These are phyloP conservation scores for Eumeta japonica DNA, from an alignment of 1,140 invertebrate species.

Conservation along the genomic window DNA sequence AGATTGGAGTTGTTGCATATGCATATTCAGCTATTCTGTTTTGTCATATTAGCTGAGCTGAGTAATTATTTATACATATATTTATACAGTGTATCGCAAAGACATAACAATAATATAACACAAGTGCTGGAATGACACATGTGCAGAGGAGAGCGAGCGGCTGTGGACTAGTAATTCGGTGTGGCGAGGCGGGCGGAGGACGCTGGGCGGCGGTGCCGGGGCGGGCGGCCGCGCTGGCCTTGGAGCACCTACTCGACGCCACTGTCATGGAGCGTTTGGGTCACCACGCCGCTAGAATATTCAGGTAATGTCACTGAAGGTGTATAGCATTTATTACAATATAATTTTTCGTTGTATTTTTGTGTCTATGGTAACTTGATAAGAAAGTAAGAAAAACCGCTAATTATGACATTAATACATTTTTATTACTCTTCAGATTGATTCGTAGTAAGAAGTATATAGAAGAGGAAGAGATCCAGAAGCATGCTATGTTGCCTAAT, in stretches of 20 bases:
- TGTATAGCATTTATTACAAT: conserved; percentile 3
- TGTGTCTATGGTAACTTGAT: too few species aligned
- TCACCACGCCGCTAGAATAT: conserved; percentile 81
- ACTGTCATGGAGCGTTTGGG: conserved; percentile 81
- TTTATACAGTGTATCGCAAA: too few species aligned
- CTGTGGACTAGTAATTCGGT: conserved; percentile 68
- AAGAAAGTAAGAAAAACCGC: too few species aligned
- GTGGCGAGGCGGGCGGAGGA: conserved; percentile 76
- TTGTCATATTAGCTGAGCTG: too few species aligned
- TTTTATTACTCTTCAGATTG: conserved; percentile 65
- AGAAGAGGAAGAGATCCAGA: conserved; percentile 86
- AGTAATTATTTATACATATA: too few species aligned
- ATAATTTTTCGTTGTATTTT: neutral
- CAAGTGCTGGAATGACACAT: too few species aligned
- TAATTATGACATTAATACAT: too few species aligned
- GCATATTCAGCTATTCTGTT: too few species aligned
- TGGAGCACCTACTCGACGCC: conserved; percentile 70
- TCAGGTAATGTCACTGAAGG: too few species aligned
- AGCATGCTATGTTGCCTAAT: conserved; percentile 82
- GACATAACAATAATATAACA: too few species aligned
- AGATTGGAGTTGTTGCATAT: too few species aligned
- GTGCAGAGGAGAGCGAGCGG: conserved; percentile 79
- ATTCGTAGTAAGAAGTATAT: conserved; percentile 75
- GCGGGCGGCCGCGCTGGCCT: conserved; percentile 64
- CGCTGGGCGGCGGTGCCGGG: conserved; percentile 71